Conservation (phyloP, 2,113 vertebrate species). For the Callocephalon fimbriatum region DNA sequence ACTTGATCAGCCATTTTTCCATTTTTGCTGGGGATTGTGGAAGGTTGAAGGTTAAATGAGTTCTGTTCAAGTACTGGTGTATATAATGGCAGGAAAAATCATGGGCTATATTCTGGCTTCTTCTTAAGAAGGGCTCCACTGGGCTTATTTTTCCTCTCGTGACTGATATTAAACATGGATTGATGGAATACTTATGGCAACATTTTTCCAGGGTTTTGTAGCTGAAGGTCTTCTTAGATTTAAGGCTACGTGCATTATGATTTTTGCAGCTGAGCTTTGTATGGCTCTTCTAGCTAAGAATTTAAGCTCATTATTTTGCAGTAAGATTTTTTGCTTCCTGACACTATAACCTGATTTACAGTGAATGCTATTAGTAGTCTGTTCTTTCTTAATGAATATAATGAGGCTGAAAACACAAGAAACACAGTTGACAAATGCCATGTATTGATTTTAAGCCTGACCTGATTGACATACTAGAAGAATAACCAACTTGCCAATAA, state of each 20-base stretch:
- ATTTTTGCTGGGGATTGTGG: background rate
- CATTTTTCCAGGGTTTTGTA: slow-evolving; percentile 13
- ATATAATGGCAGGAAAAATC: background rate
- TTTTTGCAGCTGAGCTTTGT: slow-evolving; percentile 38
- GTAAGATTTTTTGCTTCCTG: slow-evolving; percentile 47
- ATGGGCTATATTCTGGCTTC: slow-evolving; percentile 14
- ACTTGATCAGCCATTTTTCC: background rate
- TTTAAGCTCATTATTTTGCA: slow-evolving; percentile 53
- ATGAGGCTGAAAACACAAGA: slow-evolving; percentile 2
- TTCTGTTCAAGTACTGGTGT: background rate
- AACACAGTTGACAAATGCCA: slow-evolving; percentile 24
- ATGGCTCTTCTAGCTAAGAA: slow-evolving; percentile 7
- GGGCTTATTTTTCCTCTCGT: background rate
- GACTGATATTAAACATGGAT: slow-evolving; percentile 11
- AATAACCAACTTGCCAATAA: slow-evolving; percentile 58
- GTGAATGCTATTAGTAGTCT: background rate
- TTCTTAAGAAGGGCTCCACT: slow-evolving; percentile 13
- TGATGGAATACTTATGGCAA: background rate
- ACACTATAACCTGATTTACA: slow-evolving; percentile 34
- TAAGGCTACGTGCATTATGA: background rate
- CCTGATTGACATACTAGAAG: slow-evolving; percentile 42
- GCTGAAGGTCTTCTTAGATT: background rate
- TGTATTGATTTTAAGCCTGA: slow-evolving; percentile 64
- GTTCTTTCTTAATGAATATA: slow-evolving; percentile 39
- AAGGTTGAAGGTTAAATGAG: background rate